A percentile compares a stretch with the other conserved stretches of the same genome.
These are phyloP conservation scores for Endotricha flammealis DNA, from an alignment of 2,888 invertebrate genomes.

Conservation along the genomic window DNA sequence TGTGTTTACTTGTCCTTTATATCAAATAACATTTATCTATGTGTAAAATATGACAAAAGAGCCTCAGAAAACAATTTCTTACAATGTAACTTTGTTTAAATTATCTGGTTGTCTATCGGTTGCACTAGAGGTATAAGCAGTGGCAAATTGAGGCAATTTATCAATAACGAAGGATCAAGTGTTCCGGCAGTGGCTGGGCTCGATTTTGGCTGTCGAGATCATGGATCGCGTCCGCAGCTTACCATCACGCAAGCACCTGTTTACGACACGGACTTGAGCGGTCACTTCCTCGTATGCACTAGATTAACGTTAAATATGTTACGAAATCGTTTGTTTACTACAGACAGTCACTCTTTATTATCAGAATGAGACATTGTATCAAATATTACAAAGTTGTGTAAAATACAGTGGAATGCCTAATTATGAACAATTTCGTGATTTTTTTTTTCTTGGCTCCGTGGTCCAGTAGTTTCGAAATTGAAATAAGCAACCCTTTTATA, in stretches of 20 bases:
- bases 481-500: too few species aligned
- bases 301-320: not conserved
- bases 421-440: too few species aligned
- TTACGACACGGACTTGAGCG: constrained; percentile 4
- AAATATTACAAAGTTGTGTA: too few species aligned
- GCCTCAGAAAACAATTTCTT: not conserved
- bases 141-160: constrained; percentile 68
- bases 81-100: constrained; percentile 44
- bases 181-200: constrained; percentile 59
- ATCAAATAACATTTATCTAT: too few species aligned
- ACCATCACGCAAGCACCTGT: constrained; percentile 6
- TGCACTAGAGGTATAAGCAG: constrained; percentile 29
- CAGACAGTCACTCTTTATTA: too few species aligned
- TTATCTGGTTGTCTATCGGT: constrained; percentile 27
- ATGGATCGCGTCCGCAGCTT: constrained; percentile 6
- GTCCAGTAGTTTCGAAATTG: too few species aligned
- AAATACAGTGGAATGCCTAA: too few species aligned
- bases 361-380: too few species aligned
- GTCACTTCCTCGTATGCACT: constrained; percentile 1
- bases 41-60: not conserved
- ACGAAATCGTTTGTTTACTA: too few species aligned
- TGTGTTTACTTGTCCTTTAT: too few species aligned
- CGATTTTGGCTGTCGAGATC: constrained; percentile 50
- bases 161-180: constrained; percentile 73
- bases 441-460: too few species aligned